Percentiles rank a stretch among this genome's conserved stretches.
Conservation (phyloP, 2,113 vertebrate species). For the Ia io region DNA sequence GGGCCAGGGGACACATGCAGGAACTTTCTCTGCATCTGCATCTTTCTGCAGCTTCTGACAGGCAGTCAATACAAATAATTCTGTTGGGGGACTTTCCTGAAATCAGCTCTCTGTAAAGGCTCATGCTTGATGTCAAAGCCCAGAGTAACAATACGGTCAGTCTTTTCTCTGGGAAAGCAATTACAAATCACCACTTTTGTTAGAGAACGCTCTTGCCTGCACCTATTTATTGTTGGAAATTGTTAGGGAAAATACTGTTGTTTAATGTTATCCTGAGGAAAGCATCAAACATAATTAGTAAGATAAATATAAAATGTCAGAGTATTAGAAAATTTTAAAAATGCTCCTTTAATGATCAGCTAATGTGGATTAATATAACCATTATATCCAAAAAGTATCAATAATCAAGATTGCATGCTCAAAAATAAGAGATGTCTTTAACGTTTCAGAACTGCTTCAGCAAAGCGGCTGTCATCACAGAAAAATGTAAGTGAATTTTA, state of each 20-base stretch:
- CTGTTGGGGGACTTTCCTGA: background rate
- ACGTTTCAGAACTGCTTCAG: background rate
- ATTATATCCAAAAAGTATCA: background rate
- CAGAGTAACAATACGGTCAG: background rate
- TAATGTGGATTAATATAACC: background rate
- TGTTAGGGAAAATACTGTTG: background rate
- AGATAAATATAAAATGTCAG: conserved; percentile 9
- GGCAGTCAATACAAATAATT: background rate
- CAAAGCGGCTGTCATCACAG: background rate
- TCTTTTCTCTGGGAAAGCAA: background rate
- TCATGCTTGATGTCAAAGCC: background rate
- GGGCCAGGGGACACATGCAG: background rate
- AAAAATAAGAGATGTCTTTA: background rate
- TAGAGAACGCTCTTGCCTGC: background rate
- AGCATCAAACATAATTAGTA: background rate
- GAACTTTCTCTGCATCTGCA: background rate
- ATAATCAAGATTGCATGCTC: background rate
- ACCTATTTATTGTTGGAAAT: background rate
- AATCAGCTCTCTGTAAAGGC: background rate
- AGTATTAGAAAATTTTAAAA: background rate
- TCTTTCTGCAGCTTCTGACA: background rate
- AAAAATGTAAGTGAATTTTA: background rate
- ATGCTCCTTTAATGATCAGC: background rate
- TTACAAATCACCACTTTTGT: background rate
- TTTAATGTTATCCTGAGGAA: background rate